Evolutionary conservation across 2,888 invertebrate species (phyloP).

Genomic region (Drosophila macrospina): DNA sequence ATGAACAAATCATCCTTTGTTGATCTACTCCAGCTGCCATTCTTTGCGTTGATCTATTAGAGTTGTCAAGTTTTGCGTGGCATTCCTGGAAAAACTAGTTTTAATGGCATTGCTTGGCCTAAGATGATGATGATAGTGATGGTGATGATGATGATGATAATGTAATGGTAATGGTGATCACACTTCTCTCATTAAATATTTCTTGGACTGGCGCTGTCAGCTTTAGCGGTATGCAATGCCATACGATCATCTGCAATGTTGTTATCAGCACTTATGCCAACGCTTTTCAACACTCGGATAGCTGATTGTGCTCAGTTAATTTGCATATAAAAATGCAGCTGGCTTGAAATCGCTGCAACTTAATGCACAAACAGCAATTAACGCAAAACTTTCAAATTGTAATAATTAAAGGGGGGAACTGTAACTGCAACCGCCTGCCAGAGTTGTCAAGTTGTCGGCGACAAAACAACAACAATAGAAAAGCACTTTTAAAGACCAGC

Average conservation of each 20-base stretch:
- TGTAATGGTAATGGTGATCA: slow-evolving; percentile 31
- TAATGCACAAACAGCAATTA: slow-evolving; percentile 61
- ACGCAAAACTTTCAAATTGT: slow-evolving; percentile 60
- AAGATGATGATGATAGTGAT: slow-evolving; percentile 16
- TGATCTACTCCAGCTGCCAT: slow-evolving; percentile 22
- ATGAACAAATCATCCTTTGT: slow-evolving; percentile 37
- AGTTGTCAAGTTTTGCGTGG: slow-evolving; percentile 31
- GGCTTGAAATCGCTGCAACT: slow-evolving; percentile 44
- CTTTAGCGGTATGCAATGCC: slow-evolving; percentile 31
- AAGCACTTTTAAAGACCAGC: slow-evolving; percentile 26
- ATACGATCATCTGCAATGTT: slow-evolving; percentile 21
- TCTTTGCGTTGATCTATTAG: slow-evolving; percentile 42
- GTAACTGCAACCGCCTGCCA: slow-evolving; percentile 28
- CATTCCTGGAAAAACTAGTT: slow-evolving; percentile 43
- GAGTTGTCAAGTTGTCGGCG: slow-evolving; percentile 34
- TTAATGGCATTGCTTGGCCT: slow-evolving; percentile 22
- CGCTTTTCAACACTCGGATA: slow-evolving; percentile 52
- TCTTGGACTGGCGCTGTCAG: slow-evolving; percentile 17
- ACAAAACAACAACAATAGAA: slow-evolving; percentile 29
- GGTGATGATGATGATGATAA: slow-evolving; percentile 23
- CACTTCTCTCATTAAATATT: slow-evolving; percentile 46
- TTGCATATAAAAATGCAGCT: slow-evolving; percentile 69
- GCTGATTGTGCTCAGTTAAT: slow-evolving; percentile 47
- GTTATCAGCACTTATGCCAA: slow-evolving; percentile 56
- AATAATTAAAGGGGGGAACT: slow-evolving; percentile 40